Evolutionary conservation across 2,797 vertebrate genomes (phyloP).

Genomic region (Mus minutoides): DNA sequence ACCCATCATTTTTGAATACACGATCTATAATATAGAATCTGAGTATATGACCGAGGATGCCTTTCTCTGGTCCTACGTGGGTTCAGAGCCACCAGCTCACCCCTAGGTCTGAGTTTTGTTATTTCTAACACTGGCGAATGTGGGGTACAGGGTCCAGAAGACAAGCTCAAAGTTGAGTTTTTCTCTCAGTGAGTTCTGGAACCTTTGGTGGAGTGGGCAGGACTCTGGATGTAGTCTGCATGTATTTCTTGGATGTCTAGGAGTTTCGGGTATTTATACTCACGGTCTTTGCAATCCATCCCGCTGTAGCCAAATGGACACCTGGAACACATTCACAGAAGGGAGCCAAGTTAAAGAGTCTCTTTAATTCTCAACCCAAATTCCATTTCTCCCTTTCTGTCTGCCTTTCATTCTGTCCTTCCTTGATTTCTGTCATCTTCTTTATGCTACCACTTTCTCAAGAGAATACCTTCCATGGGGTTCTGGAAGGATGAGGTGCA

Average conservation of each 20-base stretch:
- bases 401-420: neutral
- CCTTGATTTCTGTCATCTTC: neutral
- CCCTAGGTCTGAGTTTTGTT: neutral
- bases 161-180: neutral
- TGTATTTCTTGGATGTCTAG: neutral
- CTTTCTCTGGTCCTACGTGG: neutral
- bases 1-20: neutral
- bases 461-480: neutral
- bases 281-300: slow-evolving; percentile 81
- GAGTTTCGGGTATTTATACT: slow-evolving; percentile 74
- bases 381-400: neutral
- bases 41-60: neutral
- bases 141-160: neutral
- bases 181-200: neutral
- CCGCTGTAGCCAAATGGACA: slow-evolving; percentile 86
- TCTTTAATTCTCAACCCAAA: neutral
- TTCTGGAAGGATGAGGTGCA: neutral
- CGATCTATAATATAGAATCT: neutral
- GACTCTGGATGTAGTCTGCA: neutral
- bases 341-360: neutral
- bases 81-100: neutral
- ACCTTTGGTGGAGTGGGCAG: neutral
- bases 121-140: neutral
- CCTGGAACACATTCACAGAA: slow-evolving; percentile 72
- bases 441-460: neutral